phyloP scores from a whole-genome alignment of 2,797 vertebrate genomes.

The Coregonus sp. region DNA sequence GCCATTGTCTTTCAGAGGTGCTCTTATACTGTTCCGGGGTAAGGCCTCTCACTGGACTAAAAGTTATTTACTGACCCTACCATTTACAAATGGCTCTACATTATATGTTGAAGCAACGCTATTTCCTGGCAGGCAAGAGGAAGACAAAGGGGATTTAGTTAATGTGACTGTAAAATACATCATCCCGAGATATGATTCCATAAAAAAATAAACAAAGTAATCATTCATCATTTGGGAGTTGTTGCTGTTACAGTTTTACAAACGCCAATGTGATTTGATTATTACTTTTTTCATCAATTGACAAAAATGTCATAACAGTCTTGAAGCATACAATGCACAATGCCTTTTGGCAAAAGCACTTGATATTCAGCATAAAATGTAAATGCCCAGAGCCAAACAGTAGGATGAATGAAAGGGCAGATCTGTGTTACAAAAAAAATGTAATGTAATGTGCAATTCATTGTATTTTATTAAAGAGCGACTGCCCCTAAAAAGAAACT shows the following conservation, averaged over 20 bases:
- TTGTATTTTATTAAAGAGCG: neutral
- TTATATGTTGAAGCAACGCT: neutral
- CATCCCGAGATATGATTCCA: neutral
- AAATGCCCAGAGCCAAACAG: no score
- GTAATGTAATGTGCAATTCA: neutral
- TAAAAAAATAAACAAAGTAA: neutral
- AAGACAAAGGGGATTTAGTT: neutral
- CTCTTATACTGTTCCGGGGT: neutral
- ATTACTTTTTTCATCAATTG: no score
- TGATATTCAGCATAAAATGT: no score
- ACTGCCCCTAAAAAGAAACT: no score
- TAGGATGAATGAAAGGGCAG: neutral
- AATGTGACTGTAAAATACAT: constrained; percentile 8
- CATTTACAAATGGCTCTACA: no score
- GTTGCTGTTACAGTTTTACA: neutral
- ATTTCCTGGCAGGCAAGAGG: neutral
- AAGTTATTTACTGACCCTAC: neutral
- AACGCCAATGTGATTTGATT: neutral
- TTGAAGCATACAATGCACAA: no score
- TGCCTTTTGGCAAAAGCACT: no score
- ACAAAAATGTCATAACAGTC: no score
- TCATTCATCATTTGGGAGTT: neutral
- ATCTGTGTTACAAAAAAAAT: neutral
- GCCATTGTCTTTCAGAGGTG: neutral
- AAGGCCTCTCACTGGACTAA: neutral